Conservation (phyloP, 2,113 vertebrate genomes). For the Gymnobelideus leadbeateri region DNA sequence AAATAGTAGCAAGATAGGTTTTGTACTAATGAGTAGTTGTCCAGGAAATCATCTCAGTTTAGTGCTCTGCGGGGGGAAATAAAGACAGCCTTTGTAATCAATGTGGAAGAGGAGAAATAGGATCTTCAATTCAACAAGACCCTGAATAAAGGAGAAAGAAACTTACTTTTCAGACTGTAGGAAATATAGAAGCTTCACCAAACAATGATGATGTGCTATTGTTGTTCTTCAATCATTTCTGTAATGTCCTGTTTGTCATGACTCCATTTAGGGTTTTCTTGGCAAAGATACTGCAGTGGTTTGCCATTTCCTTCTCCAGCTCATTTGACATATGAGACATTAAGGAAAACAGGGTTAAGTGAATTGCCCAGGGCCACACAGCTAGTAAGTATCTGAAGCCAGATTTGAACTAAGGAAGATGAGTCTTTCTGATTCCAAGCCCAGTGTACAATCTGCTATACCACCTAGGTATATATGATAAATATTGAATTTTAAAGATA, state of each 20-base stretch:
- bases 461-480: no score
- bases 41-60: slow-evolving; percentile 39
- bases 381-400: background rate
- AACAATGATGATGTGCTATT: background rate
- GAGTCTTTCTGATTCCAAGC: background rate
- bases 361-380: background rate
- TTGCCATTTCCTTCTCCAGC: background rate
- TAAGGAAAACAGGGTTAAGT: background rate
- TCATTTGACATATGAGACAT: background rate
- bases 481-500: background rate
- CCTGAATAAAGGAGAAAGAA: slow-evolving; percentile 31
- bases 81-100: slow-evolving; percentile 27
- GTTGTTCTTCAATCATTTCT: no score
- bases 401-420: background rate
- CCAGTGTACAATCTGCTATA: background rate
- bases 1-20: background rate
- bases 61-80: slow-evolving; percentile 38
- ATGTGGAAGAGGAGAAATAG: slow-evolving; percentile 36
- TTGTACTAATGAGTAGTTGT: slow-evolving; percentile 48
- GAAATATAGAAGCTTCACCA: slow-evolving; percentile 36
- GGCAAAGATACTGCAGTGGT: no score
- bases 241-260: no score
- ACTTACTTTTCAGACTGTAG: background rate
- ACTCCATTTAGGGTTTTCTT: no score
- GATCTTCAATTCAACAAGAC: slow-evolving; percentile 23